These are phyloP conservation scores for Hololepta plana DNA, from an alignment of 2,888 invertebrate genomes.

Conservation along the genomic window DNA sequence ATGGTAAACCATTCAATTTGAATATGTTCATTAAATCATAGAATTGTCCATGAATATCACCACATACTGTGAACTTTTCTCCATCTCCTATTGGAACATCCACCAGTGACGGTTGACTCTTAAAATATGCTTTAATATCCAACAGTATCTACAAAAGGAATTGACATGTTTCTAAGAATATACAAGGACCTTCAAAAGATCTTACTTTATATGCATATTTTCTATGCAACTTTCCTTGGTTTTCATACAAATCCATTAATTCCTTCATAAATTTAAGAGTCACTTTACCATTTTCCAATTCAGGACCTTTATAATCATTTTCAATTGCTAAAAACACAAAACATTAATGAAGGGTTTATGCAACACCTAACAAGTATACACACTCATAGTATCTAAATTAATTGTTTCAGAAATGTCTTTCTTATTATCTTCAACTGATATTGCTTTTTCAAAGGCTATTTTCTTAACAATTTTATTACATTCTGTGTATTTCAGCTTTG, in stretches of 20 bases:
- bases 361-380: slow-evolving; percentile 19
- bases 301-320: slow-evolving; percentile 84
- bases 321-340: slow-evolving; percentile 60
- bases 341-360: neutral
- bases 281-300: slow-evolving; percentile 71
- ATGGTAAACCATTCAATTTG: slow-evolving; percentile 89
- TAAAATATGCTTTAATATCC: slow-evolving; percentile 72
- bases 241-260: slow-evolving; percentile 76
- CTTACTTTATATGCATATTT: slow-evolving; percentile 90
- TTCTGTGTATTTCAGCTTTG: slow-evolving; percentile 77
- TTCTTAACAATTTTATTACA: slow-evolving; percentile 92
- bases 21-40: slow-evolving; percentile 98
- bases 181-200: neutral
- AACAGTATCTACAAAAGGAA: slow-evolving; percentile 60
- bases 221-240: slow-evolving; percentile 83
- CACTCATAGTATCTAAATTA: slow-evolving; percentile 82
- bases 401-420: slow-evolving; percentile 76
- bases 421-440: slow-evolving; percentile 78
- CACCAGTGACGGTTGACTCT: slow-evolving; percentile 71
- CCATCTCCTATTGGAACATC: slow-evolving; percentile 76
- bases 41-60: slow-evolving; percentile 98
- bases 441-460: slow-evolving; percentile 92
- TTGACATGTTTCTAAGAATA: slow-evolving; percentile 2
- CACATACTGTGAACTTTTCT: slow-evolving; percentile 92
- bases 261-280: slow-evolving; percentile 78